These are phyloP conservation scores for Tridacna crocea DNA, from an alignment of 2,888 invertebrate species.

Conservation along the genomic window DNA sequence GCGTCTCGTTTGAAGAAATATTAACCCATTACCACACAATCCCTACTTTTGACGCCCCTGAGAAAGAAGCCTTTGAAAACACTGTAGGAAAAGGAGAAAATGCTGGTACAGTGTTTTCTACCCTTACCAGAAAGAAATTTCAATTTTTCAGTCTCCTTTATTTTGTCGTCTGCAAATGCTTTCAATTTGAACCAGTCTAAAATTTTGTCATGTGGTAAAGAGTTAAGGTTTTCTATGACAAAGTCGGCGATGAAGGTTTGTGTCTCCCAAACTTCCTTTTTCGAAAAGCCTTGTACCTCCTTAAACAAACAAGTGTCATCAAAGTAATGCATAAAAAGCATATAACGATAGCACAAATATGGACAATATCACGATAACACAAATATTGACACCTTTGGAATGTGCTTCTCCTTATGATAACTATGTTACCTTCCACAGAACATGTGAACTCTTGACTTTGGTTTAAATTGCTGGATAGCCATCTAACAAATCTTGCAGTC, in stretches of 20 bases:
- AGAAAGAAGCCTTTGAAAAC: too few species aligned
- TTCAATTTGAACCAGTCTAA: too few species aligned
- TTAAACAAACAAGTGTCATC: not conserved
- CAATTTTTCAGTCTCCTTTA: too few species aligned
- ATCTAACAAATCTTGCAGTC: not conserved
- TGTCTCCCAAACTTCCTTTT: not conserved
- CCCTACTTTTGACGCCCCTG: too few species aligned
- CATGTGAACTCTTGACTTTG: not conserved
- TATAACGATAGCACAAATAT: not conserved
- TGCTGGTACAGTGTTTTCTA: too few species aligned
- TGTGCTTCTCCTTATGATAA: not conserved
- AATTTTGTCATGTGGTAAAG: too few species aligned
- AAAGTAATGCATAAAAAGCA: not conserved
- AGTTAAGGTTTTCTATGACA: not conserved
- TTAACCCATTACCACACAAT: too few species aligned
- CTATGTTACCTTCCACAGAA: not conserved
- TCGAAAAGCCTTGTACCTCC: not conserved
- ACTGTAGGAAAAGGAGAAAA: too few species aligned
- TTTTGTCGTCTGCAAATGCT: too few species aligned
- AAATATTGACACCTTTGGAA: not conserved
- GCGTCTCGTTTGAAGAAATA: not conserved
- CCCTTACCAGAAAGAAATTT: too few species aligned
- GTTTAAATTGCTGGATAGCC: not conserved
- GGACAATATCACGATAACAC: not conserved
- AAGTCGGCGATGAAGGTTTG: not conserved